Evolutionary conservation across 2,113 vertebrate species (phyloP).

Genomic region (Lucifuga dentata): DNA sequence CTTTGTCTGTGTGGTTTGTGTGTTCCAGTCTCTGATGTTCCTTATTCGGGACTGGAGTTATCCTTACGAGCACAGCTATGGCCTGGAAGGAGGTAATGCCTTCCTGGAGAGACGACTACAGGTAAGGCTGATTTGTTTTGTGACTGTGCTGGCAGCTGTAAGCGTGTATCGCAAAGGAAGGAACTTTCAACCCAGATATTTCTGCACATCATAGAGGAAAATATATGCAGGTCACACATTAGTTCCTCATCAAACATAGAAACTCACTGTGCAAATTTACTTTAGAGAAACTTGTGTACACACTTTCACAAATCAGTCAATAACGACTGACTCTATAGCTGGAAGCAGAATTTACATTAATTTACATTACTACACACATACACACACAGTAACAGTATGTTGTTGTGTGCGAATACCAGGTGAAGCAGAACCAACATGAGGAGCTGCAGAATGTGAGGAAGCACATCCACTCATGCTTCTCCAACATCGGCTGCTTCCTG

Average conservation of each 20-base stretch:
- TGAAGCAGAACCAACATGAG: constrained; percentile 91
- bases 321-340: too few species aligned
- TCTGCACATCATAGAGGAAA: not conserved
- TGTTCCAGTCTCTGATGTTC: constrained; percentile 86
- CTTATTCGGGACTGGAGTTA: constrained; percentile 93
- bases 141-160: too few species aligned
- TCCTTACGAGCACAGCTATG: constrained; percentile 90
- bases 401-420: constrained; percentile 69
- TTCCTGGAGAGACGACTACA: constrained; percentile 89
- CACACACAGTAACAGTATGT: not conserved
- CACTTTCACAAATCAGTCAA: too few species aligned
- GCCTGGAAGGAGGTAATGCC: constrained; percentile 84
- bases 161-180: too few species aligned
- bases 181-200: too few species aligned
- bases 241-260: too few species aligned
- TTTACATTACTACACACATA: too few species aligned
- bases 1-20: constrained; percentile 5
- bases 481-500: constrained; percentile 89
- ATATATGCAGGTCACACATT: not conserved
- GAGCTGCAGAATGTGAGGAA: constrained; percentile 93
- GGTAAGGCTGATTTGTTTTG: constrained; percentile 78
- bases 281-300: not conserved
- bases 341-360: too few species aligned
- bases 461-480: constrained; percentile 93
- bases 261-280: not conserved